phyloP scores from a whole-genome alignment of 2,888 invertebrate genomes.

The Anoplius nigerrimus region DNA sequence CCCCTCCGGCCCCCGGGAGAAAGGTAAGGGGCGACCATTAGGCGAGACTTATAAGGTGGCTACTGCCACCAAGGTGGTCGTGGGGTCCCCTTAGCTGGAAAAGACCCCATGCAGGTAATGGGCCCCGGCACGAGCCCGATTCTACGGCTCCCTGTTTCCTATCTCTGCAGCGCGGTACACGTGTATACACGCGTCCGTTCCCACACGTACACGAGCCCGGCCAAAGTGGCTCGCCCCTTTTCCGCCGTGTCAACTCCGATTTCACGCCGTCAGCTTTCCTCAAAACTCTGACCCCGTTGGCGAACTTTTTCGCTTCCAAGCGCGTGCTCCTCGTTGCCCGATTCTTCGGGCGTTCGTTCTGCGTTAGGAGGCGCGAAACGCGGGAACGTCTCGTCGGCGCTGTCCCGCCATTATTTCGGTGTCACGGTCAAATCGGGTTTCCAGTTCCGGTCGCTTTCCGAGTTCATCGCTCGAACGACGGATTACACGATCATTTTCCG shows the following conservation, averaged over 20 bases:
- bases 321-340: too few relatives aligned
- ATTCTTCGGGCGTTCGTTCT: too few relatives aligned
- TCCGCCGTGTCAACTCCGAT: slow-evolving; percentile 47
- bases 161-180: too few relatives aligned
- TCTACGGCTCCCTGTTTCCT: slow-evolving; percentile 17
- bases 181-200: neutral
- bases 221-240: too few relatives aligned
- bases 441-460: too few relatives aligned
- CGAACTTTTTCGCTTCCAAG: neutral
- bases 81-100: slow-evolving; percentile 45
- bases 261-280: slow-evolving; percentile 48
- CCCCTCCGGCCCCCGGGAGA: slow-evolving; percentile 50
- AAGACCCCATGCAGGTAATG: slow-evolving; percentile 58
- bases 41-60: slow-evolving; percentile 53
- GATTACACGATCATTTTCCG: too few relatives aligned
- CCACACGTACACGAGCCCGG: slow-evolving; percentile 4
- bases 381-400: too few relatives aligned
- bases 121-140: slow-evolving; percentile 64
- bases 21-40: slow-evolving; percentile 59
- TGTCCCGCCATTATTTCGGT: too few relatives aligned
- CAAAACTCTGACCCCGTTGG: slow-evolving; percentile 13
- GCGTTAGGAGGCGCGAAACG: neutral
- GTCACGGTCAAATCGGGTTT: too few relatives aligned
- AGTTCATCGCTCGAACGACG: too few relatives aligned
- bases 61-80: slow-evolving; percentile 50